Evolutionary conservation across 2,797 vertebrate species (phyloP).

Genomic region (Heterohyrax brucei): DNA sequence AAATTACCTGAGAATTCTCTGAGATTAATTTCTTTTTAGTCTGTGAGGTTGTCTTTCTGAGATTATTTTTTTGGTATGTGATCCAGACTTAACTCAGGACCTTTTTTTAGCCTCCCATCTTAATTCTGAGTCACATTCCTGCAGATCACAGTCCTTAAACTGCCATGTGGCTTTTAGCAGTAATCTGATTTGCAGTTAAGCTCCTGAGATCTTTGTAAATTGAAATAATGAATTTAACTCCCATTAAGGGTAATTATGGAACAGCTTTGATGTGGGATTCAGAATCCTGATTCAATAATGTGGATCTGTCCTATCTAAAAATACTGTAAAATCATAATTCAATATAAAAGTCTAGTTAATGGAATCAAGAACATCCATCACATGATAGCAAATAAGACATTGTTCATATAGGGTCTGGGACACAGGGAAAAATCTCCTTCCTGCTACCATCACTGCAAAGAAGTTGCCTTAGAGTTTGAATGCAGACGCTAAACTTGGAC

Average conservation of each 20-base stretch:
- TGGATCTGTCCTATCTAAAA: slow-evolving; percentile 65
- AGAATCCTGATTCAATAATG: slow-evolving; percentile 70
- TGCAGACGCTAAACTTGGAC: not conserved
- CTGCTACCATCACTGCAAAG: not conserved
- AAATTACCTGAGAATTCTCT: not conserved
- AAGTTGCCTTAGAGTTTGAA: not conserved
- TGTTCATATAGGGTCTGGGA: not conserved
- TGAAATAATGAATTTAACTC: slow-evolving; percentile 72
- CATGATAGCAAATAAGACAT: not conserved
- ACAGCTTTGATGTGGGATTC: slow-evolving; percentile 71
- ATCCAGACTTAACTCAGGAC: slow-evolving; percentile 48
- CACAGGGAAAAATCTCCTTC: not conserved
- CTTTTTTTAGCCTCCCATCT: slow-evolving; percentile 40
- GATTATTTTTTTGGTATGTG: slow-evolving; percentile 2
- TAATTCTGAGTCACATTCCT: slow-evolving; percentile 65
- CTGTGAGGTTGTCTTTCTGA: not conserved
- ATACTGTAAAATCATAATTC: slow-evolving; percentile 58
- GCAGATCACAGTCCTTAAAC: slow-evolving; percentile 18
- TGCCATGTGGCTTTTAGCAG: slow-evolving; percentile 49
- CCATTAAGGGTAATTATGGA: slow-evolving; percentile 66
- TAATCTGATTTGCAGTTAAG: slow-evolving; percentile 72
- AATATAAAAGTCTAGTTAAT: slow-evolving; percentile 69
- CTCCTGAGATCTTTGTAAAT: slow-evolving; percentile 73
- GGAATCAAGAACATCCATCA: slow-evolving; percentile 55
- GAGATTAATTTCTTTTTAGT: not conserved